Evolutionary conservation across 2,888 invertebrate species (phyloP).

Genomic region (Tetragonula carbonaria): DNA sequence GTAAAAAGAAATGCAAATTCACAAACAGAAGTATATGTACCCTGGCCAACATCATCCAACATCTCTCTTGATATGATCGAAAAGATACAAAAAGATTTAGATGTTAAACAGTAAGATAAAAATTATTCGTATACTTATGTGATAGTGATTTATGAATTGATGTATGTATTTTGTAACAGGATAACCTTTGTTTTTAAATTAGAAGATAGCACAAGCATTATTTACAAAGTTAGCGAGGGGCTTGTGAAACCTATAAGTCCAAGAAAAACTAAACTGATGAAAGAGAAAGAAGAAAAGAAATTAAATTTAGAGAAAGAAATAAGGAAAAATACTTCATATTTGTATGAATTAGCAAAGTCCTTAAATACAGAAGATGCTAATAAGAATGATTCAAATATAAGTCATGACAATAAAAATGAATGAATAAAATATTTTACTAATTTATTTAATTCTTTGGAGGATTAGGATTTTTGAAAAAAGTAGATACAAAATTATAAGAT

Average conservation of each 20-base stretch:
- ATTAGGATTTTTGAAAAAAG: not conserved
- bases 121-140: not conserved
- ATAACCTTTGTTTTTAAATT: constrained; percentile 80
- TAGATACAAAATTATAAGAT: not conserved
- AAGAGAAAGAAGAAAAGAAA: constrained; percentile 75
- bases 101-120: constrained; percentile 58
- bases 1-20: constrained; percentile 81
- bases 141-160: not conserved
- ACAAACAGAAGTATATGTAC: constrained; percentile 82
- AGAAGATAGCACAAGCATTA: constrained; percentile 80
- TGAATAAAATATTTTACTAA: constrained; percentile 1
- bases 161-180: constrained; percentile 64
- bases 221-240: constrained; percentile 76
- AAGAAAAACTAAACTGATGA: constrained; percentile 72
- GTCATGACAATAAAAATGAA: not conserved
- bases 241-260: constrained; percentile 78
- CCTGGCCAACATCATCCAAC: constrained; percentile 81
- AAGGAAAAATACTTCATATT: constrained; percentile 77
- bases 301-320: constrained; percentile 76
- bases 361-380: constrained; percentile 31
- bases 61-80: constrained; percentile 83
- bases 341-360: constrained; percentile 79
- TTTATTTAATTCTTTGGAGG: not conserved
- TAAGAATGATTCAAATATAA: constrained; percentile 6
- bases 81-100: constrained; percentile 82